These are phyloP conservation scores for Apamea crenata DNA, from an alignment of 2,888 invertebrate species.

Conservation along the genomic window DNA sequence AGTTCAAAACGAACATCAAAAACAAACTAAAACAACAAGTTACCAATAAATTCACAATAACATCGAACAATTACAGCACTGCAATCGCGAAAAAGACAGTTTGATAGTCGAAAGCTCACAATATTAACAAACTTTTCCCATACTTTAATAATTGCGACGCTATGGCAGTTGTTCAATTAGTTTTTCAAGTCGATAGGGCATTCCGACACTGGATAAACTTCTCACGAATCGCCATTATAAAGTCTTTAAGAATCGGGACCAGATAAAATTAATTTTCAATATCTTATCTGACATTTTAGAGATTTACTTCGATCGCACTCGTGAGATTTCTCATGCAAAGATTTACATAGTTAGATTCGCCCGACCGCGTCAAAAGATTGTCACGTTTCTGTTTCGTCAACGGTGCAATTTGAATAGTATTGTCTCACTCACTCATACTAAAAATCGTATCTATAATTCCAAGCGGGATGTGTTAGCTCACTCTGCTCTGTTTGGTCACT, in stretches of 20 bases:
- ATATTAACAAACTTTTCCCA: conserved; percentile 69
- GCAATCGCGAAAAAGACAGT: conserved; percentile 58
- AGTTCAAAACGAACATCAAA: conserved; percentile 22
- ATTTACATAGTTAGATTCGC: not conserved
- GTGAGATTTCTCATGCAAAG: conserved; percentile 65
- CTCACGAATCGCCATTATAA: conserved; percentile 75
- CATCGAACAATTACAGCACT: conserved; percentile 46
- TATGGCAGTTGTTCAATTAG: conserved; percentile 78
- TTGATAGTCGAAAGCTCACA: conserved; percentile 62
- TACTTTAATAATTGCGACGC: conserved; percentile 69
- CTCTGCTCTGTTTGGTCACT: not conserved
- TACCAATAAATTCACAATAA: conserved; percentile 46
- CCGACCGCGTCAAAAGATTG: not conserved
- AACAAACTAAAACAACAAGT: conserved; percentile 25
- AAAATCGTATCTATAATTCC: not conserved
- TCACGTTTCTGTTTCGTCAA: not conserved
- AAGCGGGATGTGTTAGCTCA: not conserved
- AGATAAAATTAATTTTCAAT: conserved; percentile 82
- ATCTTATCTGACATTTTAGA: conserved; percentile 76
- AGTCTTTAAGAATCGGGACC: conserved; percentile 75
- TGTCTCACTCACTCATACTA: not conserved
- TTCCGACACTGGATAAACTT: conserved; percentile 73
- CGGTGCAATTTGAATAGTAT: not conserved
- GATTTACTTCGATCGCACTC: conserved; percentile 68
- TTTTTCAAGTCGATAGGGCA: conserved; percentile 68